phyloP scores from a whole-genome alignment of 2,797 vertebrate genomes.

The Geotria australis region DNA sequence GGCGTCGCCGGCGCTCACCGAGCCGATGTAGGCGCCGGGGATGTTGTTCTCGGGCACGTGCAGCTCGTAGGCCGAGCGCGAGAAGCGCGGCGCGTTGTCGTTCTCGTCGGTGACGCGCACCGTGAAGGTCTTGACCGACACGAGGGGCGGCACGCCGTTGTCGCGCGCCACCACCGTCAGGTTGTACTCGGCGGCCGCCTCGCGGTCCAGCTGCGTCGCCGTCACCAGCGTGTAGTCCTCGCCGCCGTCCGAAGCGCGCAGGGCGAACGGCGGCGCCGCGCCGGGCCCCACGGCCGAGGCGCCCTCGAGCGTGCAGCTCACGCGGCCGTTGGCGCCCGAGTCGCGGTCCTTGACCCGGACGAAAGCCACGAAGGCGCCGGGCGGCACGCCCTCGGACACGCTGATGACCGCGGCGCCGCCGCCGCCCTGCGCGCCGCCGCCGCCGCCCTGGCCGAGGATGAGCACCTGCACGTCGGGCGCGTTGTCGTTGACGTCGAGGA shows the following conservation, averaged over 20 bases:
- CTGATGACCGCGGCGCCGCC: conserved; percentile 86
- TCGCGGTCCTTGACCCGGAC: conserved; percentile 73
- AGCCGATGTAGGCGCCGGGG: conserved; percentile 79
- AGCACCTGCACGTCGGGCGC: conserved; percentile 38
- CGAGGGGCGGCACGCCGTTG: conserved; percentile 35
- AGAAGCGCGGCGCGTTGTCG: conserved; percentile 72
- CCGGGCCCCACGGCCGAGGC: conserved; percentile 14
- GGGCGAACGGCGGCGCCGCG: conserved; percentile 31
- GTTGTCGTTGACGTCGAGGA: conserved; percentile 65
- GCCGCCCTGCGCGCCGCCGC: neutral
- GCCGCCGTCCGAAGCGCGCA: conserved; percentile 69
- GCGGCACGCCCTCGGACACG: conserved; percentile 56
- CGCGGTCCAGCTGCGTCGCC: conserved; percentile 51
- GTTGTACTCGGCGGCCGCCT: conserved; percentile 51
- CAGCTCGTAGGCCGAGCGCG: conserved; percentile 54
- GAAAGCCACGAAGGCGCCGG: conserved; percentile 70
- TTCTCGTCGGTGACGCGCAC: conserved; percentile 78
- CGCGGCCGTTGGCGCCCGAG: conserved; percentile 63
- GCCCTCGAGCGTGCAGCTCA: conserved; percentile 63
- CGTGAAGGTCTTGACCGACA: conserved; percentile 58
- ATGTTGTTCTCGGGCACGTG: conserved; percentile 92
- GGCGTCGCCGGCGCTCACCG: conserved; percentile 57
- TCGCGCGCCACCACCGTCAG: conserved; percentile 64
- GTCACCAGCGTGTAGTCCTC: conserved; percentile 64
- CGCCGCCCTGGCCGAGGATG: neutral